Evolutionary conservation across 2,797 vertebrate genomes (phyloP).

Genomic region (Anguilla pacifica): DNA sequence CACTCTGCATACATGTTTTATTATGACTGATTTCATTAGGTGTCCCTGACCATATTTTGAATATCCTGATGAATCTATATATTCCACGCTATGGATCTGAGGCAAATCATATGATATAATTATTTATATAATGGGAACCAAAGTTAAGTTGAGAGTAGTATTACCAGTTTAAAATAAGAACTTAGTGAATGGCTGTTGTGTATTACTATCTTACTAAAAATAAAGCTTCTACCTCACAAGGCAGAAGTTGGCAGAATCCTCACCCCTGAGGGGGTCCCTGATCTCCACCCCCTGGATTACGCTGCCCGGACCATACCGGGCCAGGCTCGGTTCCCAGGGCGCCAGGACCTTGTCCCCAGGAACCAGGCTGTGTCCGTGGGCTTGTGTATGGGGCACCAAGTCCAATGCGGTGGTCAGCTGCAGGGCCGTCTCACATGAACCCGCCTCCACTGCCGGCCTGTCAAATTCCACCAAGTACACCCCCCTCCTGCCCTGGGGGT

Average conservation of each 20-base stretch:
- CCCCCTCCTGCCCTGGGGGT: constrained; percentile 58
- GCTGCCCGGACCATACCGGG: constrained; percentile 77
- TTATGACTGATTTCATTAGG: no score
- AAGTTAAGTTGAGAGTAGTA: background rate
- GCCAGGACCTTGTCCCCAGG: constrained; percentile 83
- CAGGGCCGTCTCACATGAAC: constrained; percentile 39
- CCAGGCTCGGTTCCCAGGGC: constrained; percentile 72
- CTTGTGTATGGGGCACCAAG: constrained; percentile 66
- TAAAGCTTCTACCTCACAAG: background rate
- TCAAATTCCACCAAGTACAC: constrained; percentile 78
- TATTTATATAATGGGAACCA: background rate
- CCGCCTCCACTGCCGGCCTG: constrained; percentile 43
- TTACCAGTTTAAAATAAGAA: background rate
- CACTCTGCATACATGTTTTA: no score
- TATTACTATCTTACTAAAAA: background rate
- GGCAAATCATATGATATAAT: background rate
- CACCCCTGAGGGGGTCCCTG: constrained; percentile 70
- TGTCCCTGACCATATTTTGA: background rate
- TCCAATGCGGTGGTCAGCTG: constrained; percentile 69
- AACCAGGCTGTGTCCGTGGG: constrained; percentile 56
- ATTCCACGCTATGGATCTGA: background rate
- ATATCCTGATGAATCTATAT: background rate
- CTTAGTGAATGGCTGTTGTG: background rate
- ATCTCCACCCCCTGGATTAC: constrained; percentile 66
- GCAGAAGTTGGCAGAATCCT: background rate